Evolutionary conservation across 1,140 invertebrate species (phyloP).

Genomic region (Hermetia illucens): DNA sequence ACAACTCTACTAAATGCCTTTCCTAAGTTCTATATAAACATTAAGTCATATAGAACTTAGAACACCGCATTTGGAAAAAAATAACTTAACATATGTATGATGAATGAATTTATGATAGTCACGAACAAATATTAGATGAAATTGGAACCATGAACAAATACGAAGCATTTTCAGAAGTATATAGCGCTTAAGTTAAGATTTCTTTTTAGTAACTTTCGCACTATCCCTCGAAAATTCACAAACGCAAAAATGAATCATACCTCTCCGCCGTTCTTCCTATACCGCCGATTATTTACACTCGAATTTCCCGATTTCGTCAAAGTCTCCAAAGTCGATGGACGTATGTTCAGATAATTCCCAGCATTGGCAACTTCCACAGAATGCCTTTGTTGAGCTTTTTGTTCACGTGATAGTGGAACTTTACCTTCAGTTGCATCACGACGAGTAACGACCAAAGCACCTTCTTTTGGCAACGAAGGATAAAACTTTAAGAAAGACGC

Average conservation of each 20-base stretch:
- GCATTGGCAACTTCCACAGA: constrained; percentile 74
- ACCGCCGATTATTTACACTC: constrained; percentile 26
- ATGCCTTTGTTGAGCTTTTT: constrained; percentile 57
- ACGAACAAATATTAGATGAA: too few relatives aligned
- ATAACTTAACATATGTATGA: too few relatives aligned
- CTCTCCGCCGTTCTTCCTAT: constrained; percentile 16
- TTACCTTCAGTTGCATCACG: constrained; percentile 23
- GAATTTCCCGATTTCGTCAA: constrained; percentile 52
- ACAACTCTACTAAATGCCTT: too few relatives aligned
- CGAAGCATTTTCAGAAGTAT: not conserved
- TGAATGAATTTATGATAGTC: too few relatives aligned
- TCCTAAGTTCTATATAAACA: too few relatives aligned
- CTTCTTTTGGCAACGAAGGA: constrained; percentile 69
- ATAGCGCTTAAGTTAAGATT: too few relatives aligned
- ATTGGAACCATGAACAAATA: too few relatives aligned
- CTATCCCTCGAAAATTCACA: too few relatives aligned
- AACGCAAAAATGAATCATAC: too few relatives aligned
- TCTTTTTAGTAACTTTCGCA: too few relatives aligned
- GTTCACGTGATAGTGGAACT: constrained; percentile 32
- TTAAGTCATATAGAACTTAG: too few relatives aligned
- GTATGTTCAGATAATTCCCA: constrained; percentile 61
- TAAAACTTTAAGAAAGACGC: constrained; percentile 94
- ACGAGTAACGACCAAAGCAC: constrained; percentile 55
- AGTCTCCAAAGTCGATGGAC: constrained; percentile 59
- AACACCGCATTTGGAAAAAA: too few relatives aligned